These are phyloP conservation scores for Drosophila fuyamai DNA, from an alignment of 1,140 invertebrate species.

Conservation along the genomic window DNA sequence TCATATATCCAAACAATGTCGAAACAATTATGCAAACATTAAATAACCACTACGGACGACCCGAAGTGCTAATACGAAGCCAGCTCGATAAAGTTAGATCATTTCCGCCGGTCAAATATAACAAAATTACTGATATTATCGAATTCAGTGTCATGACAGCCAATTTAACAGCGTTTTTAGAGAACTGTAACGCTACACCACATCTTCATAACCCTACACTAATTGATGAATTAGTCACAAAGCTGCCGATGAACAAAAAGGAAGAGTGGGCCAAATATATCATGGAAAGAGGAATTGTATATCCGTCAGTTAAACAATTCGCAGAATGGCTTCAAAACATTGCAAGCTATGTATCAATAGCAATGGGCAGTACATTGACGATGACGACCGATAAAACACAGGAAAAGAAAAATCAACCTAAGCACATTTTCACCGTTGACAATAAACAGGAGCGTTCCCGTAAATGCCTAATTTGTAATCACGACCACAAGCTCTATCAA, in stretches of 20 bases:
- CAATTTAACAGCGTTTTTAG: neutral
- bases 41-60: neutral
- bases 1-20: conserved; percentile 1
- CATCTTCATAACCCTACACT: neutral
- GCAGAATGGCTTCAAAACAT: conserved; percentile 1
- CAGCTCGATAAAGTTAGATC: neutral
- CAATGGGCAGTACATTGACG: neutral
- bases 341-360: neutral
- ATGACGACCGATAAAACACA: neutral
- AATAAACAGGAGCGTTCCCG: neutral
- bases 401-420: neutral
- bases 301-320: neutral
- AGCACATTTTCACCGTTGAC: neutral
- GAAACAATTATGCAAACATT: neutral
- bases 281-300: neutral
- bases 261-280: neutral
- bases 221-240: neutral
- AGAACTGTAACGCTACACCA: neutral
- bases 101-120: conserved; percentile 1
- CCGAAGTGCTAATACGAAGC: too few relatives aligned
- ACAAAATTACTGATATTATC: neutral
- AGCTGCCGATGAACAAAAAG: neutral
- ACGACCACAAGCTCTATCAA: too few relatives aligned
- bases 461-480: too few relatives aligned
- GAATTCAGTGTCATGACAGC: neutral